These are phyloP conservation scores for Litoditis marina DNA, from an alignment of 2,888 invertebrate species.

Conservation along the genomic window DNA sequence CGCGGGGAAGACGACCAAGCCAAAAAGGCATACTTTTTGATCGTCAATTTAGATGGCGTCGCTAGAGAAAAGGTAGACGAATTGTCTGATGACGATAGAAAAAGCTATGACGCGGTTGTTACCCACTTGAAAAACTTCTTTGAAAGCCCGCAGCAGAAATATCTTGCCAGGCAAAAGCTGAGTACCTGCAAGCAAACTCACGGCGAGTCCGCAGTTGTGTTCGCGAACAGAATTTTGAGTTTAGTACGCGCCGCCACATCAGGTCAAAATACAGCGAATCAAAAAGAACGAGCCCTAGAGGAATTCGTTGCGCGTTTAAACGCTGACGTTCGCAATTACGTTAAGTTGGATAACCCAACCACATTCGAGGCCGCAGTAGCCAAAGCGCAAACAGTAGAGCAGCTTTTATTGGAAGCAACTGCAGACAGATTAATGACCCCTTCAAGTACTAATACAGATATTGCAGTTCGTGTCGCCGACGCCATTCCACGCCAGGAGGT, in stretches of 20 bases:
- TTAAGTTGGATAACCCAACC: neutral
- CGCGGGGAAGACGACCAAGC: neutral
- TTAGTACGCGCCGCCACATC: neutral
- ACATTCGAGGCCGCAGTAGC: neutral
- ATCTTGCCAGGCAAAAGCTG: neutral
- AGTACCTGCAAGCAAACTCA: neutral
- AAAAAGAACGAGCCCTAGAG: neutral
- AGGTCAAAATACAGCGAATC: neutral
- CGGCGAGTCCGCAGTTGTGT: neutral
- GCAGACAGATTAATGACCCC: neutral
- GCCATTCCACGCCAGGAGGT: neutral
- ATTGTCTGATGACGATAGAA: neutral
- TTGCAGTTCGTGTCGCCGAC: neutral
- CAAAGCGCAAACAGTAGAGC: neutral
- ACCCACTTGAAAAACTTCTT: neutral
- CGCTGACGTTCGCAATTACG: neutral
- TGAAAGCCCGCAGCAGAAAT: neutral
- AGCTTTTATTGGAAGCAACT: neutral
- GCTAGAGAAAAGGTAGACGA: conserved; percentile 4
- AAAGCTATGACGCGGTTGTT: neutral
- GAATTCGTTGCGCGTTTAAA: neutral
- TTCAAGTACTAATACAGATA: no score
- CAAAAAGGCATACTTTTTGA: neutral
- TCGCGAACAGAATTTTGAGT: neutral
- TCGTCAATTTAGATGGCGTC: neutral